Conservation (phyloP, 2,113 vertebrate genomes). For the Sapajus apella region DNA sequence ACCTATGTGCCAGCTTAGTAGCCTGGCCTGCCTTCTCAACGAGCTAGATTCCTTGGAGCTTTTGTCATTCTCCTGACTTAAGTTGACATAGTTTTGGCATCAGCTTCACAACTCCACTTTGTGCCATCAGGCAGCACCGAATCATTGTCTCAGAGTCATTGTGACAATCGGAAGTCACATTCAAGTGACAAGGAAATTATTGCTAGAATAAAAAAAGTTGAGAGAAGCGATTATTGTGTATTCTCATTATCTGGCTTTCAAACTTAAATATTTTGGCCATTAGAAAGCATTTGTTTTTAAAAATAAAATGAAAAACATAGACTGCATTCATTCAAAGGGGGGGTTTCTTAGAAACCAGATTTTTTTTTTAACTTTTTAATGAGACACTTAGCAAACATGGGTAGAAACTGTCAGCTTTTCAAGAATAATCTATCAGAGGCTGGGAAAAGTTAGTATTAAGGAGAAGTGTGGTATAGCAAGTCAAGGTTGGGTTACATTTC, state of each 20-base stretch:
- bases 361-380: conserved; percentile 14
- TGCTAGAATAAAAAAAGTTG: background rate
- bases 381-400: background rate
- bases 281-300: conserved; percentile 49
- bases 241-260: conserved; percentile 53
- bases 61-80: background rate
- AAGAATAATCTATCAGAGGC: background rate
- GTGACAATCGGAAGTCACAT: conserved; percentile 24
- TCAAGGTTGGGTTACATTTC: background rate
- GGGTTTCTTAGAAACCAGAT: conserved; percentile 31
- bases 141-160: conserved; percentile 30
- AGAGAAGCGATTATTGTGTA: background rate
- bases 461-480: background rate
- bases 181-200: conserved; percentile 52
- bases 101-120: conserved; percentile 13
- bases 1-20: rapidly evolving
- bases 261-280: conserved; percentile 54
- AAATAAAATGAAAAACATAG: conserved; percentile 59
- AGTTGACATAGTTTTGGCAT: conserved; percentile 17
- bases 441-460: background rate
- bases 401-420: background rate
- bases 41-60: background rate
- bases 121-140: background rate
- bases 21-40: background rate
- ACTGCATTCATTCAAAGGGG: background rate